These are phyloP conservation scores for Archips crataeganus DNA, from an alignment of 2,888 invertebrate genomes.

Conservation along the genomic window DNA sequence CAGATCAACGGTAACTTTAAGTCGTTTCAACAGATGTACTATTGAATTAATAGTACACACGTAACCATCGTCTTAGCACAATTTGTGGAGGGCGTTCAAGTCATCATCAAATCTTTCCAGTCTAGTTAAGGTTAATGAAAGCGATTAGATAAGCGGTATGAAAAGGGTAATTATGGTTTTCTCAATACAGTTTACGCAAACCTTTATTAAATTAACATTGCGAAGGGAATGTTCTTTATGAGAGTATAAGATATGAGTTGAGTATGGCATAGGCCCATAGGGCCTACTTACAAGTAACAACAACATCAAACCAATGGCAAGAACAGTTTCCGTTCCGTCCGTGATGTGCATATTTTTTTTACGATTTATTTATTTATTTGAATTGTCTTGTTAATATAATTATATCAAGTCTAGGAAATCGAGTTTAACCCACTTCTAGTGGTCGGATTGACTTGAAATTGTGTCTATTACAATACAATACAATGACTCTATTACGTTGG, in stretches of 20 bases:
- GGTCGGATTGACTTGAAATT: too few species aligned
- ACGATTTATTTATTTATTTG: too few species aligned
- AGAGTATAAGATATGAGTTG: too few species aligned
- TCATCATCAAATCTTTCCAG: constrained; percentile 64
- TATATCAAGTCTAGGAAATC: too few species aligned
- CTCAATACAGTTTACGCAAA: constrained; percentile 24
- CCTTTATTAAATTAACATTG: constrained; percentile 5
- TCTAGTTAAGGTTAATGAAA: constrained; percentile 60
- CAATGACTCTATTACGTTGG: not conserved
- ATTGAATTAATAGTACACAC: constrained; percentile 16
- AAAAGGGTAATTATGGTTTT: constrained; percentile 44
- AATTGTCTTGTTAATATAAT: too few species aligned
- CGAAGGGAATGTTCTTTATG: not conserved
- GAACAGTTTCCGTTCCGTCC: not conserved
- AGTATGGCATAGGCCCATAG: too few species aligned
- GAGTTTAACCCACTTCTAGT: too few species aligned
- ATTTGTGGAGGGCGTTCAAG: constrained; percentile 9
- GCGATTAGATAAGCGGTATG: constrained; percentile 57
- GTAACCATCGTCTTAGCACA: constrained; percentile 12
- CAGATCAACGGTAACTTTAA: constrained; percentile 23
- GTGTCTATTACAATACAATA: too few species aligned
- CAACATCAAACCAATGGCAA: too few species aligned
- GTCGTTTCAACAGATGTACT: constrained; percentile 16
- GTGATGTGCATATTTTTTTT: too few species aligned
- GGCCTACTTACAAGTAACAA: too few species aligned